These are phyloP conservation scores for Halcyon malimbica DNA, from an alignment of 2,113 vertebrate species.

Conservation along the genomic window DNA sequence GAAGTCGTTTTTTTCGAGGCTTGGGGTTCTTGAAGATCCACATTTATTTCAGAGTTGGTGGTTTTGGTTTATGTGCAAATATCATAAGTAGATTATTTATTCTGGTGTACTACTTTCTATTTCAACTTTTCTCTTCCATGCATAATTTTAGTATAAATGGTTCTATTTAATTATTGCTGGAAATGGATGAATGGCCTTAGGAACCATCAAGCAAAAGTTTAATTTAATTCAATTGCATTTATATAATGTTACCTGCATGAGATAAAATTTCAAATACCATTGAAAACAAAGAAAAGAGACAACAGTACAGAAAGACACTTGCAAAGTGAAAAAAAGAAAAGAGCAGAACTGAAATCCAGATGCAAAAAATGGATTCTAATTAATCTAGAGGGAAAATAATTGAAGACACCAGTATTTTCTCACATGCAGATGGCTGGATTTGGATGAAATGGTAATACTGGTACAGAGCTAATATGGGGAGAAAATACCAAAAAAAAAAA, in stretches of 20 bases:
- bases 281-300: neutral
- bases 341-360: neutral
- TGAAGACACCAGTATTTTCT: neutral
- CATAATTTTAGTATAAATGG: neutral
- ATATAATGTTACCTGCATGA: neutral
- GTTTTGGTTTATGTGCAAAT: neutral
- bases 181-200: neutral
- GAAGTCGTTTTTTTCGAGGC: neutral
- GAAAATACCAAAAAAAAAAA: neutral
- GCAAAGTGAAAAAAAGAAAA: neutral
- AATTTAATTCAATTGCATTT: neutral
- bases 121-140: neutral
- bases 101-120: neutral
- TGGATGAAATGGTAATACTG: neutral
- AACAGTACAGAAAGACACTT: neutral
- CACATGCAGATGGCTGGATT: neutral
- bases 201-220: neutral
- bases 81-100: neutral
- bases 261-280: neutral
- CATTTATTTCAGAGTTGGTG: neutral
- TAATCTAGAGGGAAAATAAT: neutral
- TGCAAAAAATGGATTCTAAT: neutral
- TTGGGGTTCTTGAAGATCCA: neutral
- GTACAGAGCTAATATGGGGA: neutral
- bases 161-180: constrained; percentile 9